Evolutionary conservation across 2,888 invertebrate species (phyloP).

Genomic region (Drosophila quinaria): DNA sequence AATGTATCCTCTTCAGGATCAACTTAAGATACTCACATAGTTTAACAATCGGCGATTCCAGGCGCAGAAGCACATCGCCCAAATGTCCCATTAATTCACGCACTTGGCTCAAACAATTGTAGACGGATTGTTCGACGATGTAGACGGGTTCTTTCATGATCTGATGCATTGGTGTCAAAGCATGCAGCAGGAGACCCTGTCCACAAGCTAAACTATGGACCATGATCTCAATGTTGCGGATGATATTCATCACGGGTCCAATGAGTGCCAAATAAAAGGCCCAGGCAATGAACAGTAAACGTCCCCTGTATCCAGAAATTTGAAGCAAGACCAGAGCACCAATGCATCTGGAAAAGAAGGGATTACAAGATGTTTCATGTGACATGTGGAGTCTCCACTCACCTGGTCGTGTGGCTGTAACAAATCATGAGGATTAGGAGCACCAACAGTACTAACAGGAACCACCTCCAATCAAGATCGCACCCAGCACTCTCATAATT

Average conservation of each 20-base stretch:
- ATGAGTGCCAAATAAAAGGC: constrained; percentile 90
- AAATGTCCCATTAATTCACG: constrained; percentile 88
- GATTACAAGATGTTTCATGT: background rate
- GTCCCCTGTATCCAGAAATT: constrained; percentile 91
- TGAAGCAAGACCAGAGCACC: constrained; percentile 90
- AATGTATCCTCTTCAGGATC: background rate
- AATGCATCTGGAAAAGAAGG: constrained; percentile 87
- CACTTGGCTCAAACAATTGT: constrained; percentile 88
- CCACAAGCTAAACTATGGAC: constrained; percentile 91
- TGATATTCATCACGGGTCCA: constrained; percentile 91
- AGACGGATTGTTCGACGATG: constrained; percentile 89
- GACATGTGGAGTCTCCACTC: background rate
- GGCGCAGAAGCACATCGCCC: constrained; percentile 87
- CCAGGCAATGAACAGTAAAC: constrained; percentile 90
- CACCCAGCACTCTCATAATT: constrained; percentile 8
- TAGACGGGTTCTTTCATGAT: constrained; percentile 89
- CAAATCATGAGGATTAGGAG: constrained; percentile 56
- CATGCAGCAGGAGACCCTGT: constrained; percentile 90
- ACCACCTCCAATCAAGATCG: constrained; percentile 59
- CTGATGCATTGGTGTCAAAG: constrained; percentile 89
- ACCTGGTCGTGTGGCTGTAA: constrained; percentile 72
- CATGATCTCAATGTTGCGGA: constrained; percentile 90
- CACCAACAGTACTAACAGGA: constrained; percentile 36
- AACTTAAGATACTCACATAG: constrained; percentile 87
- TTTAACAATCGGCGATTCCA: constrained; percentile 88